A percentile compares a stretch with the other conserved stretches of the same genome.
These are phyloP conservation scores for Desoria tigrina DNA, from an alignment of 2,888 invertebrate species.

Conservation along the genomic window DNA sequence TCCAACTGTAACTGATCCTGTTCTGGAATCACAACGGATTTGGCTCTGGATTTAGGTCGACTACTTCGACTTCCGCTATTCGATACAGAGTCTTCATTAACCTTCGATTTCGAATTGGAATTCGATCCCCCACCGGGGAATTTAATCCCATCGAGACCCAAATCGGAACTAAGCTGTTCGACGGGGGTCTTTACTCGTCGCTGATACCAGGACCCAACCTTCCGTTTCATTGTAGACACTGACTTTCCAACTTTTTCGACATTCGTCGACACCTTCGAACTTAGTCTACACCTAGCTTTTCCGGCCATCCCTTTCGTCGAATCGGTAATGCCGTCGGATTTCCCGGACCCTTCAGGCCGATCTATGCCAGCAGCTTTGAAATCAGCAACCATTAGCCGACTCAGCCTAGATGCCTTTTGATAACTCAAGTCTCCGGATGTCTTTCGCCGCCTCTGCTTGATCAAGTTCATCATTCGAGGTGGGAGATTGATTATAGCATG, in stretches of 20 bases:
- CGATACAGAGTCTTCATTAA: neutral
- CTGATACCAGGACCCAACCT: slow-evolving; percentile 47
- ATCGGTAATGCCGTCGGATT: slow-evolving; percentile 25
- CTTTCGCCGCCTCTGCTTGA: slow-evolving; percentile 38
- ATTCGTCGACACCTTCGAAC: slow-evolving; percentile 25
- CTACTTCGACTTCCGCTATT: neutral
- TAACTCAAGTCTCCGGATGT: slow-evolving; percentile 38
- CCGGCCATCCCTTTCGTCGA: slow-evolving; percentile 20
- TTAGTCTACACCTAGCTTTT: neutral
- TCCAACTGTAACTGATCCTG: neutral
- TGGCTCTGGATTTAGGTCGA: neutral
- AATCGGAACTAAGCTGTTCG: slow-evolving; percentile 28
- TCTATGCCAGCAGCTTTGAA: slow-evolving; percentile 42
- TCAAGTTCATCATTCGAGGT: slow-evolving; percentile 38
- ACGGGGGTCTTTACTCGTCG: slow-evolving; percentile 45
- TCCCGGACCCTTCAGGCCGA: slow-evolving; percentile 21
- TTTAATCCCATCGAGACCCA: slow-evolving; percentile 23
- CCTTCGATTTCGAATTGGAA: neutral
- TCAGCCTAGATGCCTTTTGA: slow-evolving; percentile 47
- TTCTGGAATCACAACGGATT: neutral
- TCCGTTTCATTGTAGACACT: slow-evolving; percentile 27
- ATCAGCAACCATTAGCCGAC: slow-evolving; percentile 49
- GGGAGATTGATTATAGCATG: slow-evolving; percentile 50
- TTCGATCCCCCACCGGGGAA: neutral
- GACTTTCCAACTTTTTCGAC: slow-evolving; percentile 39